phyloP scores from a whole-genome alignment of 2,113 vertebrate species.

The Panthera leo region DNA sequence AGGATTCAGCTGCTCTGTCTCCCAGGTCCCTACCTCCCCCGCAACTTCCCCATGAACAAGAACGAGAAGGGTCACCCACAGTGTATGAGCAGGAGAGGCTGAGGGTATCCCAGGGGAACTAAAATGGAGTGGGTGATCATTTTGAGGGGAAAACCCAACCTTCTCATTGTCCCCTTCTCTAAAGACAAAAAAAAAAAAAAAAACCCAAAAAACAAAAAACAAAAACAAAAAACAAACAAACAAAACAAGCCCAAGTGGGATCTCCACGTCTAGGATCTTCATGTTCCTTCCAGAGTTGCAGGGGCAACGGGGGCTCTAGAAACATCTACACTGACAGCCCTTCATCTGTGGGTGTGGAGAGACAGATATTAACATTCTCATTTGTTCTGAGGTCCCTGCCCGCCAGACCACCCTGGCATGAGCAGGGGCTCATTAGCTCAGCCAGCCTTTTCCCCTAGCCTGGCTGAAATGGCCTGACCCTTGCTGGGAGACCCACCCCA shows the following conservation, averaged over 20 bases:
- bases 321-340: not conserved
- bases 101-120: not conserved
- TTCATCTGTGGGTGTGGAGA: not conserved
- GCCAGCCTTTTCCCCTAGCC: not conserved
- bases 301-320: fast-evolving
- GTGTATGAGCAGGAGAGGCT: not conserved
- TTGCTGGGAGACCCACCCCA: not conserved
- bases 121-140: not conserved
- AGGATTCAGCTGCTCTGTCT: not conserved
- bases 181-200: not conserved
- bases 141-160: not conserved
- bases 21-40: not conserved
- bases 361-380: not conserved
- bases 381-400: not conserved
- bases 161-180: not conserved
- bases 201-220: too few relatives aligned
- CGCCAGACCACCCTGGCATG: not conserved
- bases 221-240: too few relatives aligned
- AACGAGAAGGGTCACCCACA: not conserved
- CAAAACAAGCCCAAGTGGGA: not conserved
- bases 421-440: not conserved
- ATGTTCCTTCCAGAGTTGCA: fast-evolving
- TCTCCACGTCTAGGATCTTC: not conserved
- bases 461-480: not conserved
- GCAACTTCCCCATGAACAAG: not conserved